A percentile compares a stretch with the other conserved stretches of the same genome.
These are phyloP conservation scores for Eurypyga helias DNA, from an alignment of 2,113 vertebrate genomes.

Conservation along the genomic window DNA sequence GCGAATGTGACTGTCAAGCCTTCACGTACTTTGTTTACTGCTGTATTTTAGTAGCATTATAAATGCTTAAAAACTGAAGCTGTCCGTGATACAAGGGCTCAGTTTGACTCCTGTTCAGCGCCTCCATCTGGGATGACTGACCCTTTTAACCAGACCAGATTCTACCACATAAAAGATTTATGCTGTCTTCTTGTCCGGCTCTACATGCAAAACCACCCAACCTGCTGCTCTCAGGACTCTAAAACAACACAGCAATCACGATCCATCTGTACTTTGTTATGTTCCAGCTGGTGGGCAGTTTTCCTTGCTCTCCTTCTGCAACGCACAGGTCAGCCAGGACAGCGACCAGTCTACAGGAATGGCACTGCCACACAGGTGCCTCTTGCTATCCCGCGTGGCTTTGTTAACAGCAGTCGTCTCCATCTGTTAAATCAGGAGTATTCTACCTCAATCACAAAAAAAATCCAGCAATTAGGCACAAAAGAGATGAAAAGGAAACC, in stretches of 20 bases:
- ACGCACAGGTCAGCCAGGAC: background rate
- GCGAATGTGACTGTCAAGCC: slow-evolving; percentile 31
- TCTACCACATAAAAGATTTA: background rate
- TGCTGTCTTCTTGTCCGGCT: background rate
- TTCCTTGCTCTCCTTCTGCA: background rate
- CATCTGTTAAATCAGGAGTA: background rate
- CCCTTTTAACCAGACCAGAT: background rate
- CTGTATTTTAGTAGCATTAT: slow-evolving; percentile 12
- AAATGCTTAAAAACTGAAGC: slow-evolving; percentile 6
- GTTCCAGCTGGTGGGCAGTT: background rate
- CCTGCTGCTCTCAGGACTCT: background rate
- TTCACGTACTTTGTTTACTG: background rate
- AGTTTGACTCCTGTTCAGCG: background rate
- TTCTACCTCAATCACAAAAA: background rate
- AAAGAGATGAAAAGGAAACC: background rate
- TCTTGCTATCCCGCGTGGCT: background rate
- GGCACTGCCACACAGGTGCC: background rate
- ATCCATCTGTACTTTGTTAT: background rate
- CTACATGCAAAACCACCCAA: background rate
- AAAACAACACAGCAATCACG: background rate
- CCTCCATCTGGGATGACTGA: background rate
- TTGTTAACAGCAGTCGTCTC: background rate
- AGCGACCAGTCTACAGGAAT: background rate
- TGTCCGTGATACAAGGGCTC: background rate
- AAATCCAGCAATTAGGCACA: background rate